Conservation (phyloP, 2,113 vertebrate species). For the Marmota flaviventris region DNA sequence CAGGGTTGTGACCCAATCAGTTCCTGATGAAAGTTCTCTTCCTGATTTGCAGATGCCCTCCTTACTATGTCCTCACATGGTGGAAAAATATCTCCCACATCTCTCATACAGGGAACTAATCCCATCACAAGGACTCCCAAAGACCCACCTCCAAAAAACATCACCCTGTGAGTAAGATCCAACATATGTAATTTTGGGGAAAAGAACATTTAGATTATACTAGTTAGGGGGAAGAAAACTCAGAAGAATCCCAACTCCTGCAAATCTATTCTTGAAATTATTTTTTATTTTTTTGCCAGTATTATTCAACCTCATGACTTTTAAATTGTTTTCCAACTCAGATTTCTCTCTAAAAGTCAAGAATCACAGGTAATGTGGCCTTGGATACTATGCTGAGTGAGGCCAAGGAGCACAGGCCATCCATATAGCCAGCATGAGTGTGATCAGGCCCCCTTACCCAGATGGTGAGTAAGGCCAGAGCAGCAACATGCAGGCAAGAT, state of each 20-base stretch:
- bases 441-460: fast-evolving
- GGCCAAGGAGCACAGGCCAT: neutral
- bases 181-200: neutral
- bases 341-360: no score
- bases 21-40: neutral
- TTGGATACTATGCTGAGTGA: neutral
- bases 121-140: neutral
- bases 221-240: neutral
- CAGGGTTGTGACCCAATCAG: no score
- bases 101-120: neutral
- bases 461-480: neutral
- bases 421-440: fast-evolving
- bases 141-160: neutral
- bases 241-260: neutral
- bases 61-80: no score
- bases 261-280: no score
- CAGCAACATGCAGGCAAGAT: no score
- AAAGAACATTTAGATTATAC: neutral
- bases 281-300: neutral
- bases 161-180: neutral
- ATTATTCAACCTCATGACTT: neutral
- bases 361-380: neutral
- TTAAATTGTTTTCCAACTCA: neutral
- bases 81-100: neutral
- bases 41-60: neutral